phyloP scores from a whole-genome alignment of 30 jellyfish, hydroid and myxozoan genomes.

The Aurelia coerulea region DNA sequence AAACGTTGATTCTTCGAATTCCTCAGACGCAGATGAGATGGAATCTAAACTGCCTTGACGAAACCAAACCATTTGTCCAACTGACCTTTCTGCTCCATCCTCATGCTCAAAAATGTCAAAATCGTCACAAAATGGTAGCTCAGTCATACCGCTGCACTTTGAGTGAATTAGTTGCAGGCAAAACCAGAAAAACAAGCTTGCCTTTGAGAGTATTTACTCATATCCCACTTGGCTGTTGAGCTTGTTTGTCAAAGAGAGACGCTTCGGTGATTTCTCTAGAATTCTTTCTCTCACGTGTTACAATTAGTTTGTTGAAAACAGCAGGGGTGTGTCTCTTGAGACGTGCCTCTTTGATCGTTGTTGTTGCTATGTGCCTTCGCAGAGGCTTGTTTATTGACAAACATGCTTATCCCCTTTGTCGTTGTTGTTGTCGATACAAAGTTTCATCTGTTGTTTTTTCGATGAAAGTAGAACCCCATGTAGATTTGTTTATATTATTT shows the following conservation, averaged over 20 bases:
- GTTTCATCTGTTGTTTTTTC: no score
- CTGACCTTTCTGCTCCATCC: not conserved
- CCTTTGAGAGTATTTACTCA: not conserved
- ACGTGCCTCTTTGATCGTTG: not conserved
- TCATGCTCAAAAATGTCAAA: constrained; percentile 1
- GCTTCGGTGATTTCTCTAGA: constrained; percentile 25
- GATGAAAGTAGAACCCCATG: no score
- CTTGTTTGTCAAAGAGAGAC: not conserved
- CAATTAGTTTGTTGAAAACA: not conserved
- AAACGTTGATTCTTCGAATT: constrained; percentile 49
- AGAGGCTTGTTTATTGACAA: not conserved
- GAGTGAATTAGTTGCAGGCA: not conserved
- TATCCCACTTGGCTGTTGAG: not conserved
- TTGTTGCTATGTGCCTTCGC: not conserved
- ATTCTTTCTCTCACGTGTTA: constrained; percentile 49
- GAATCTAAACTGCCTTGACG: constrained; percentile 61
- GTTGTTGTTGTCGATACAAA: no score
- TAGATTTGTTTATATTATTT: no score
- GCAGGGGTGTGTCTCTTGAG: constrained; percentile 38
- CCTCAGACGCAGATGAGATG: constrained; percentile 16
- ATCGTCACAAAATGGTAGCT: not conserved
- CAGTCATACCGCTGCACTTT: not conserved
- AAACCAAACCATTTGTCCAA: constrained; percentile 37
- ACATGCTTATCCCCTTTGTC: not conserved
- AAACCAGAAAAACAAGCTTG: not conserved